Conservation (phyloP, 2,797 vertebrate genomes). For the Gallirallus australis region DNA sequence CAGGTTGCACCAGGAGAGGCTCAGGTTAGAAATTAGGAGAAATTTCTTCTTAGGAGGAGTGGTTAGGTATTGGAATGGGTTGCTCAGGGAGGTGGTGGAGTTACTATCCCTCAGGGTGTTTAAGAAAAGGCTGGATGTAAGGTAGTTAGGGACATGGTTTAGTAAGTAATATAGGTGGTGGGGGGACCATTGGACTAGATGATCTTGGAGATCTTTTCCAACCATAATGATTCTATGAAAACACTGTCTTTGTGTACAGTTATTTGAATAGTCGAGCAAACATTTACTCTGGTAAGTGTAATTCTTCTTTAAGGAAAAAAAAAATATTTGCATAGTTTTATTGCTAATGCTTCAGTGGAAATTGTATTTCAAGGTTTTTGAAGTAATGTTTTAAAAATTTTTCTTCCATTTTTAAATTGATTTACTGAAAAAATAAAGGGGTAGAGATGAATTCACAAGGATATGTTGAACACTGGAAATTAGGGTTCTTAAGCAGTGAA, state of each 20-base stretch:
- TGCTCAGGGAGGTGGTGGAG: too few species aligned
- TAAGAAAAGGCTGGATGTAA: too few species aligned
- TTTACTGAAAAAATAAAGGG: neutral
- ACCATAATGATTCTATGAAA: neutral
- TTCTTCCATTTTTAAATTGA: neutral
- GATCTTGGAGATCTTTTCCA: too few species aligned
- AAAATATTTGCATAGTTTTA: neutral
- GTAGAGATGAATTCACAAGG: neutral
- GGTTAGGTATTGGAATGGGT: too few species aligned
- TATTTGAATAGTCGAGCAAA: neutral
- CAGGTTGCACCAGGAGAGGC: too few species aligned
- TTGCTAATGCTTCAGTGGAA: neutral
- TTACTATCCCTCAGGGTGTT: too few species aligned
- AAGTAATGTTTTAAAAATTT: neutral
- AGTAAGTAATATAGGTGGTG: too few species aligned
- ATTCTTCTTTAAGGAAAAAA: neutral
- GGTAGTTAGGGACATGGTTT: too few species aligned
- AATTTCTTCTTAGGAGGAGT: too few species aligned
- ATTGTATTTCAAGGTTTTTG: neutral
- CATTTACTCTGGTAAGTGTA: neutral
- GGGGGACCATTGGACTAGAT: too few species aligned
- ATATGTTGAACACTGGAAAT: neutral
- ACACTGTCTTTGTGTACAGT: neutral
- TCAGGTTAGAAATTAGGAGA: too few species aligned
- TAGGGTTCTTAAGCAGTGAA: neutral